Conservation (phyloP, 2,797 vertebrate genomes). For the Allobates femoralis region DNA sequence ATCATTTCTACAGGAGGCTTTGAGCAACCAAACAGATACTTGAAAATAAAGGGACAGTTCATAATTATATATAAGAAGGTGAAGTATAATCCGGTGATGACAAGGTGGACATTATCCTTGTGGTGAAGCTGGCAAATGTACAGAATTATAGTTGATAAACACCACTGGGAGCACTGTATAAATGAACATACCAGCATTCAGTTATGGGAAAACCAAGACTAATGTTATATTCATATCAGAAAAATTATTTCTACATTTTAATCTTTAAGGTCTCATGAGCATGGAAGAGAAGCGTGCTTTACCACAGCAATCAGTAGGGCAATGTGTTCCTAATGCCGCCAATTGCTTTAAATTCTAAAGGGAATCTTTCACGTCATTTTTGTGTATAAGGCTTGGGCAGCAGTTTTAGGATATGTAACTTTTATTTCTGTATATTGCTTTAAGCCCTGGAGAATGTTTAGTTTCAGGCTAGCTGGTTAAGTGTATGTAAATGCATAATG, state of each 20-base stretch:
- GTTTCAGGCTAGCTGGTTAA: too few species aligned
- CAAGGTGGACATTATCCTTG: constrained; percentile 38
- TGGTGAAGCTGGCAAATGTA: constrained; percentile 9
- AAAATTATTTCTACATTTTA: not conserved
- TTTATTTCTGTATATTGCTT: too few species aligned
- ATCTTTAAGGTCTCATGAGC: not conserved
- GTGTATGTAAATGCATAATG: too few species aligned
- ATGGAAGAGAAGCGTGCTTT: not conserved
- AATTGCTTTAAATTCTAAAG: not conserved
- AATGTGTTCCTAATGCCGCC: not conserved
- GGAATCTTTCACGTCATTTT: too few species aligned
- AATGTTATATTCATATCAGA: not conserved
- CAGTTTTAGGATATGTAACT: too few species aligned
- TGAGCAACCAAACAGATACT: constrained; percentile 41
- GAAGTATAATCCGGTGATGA: constrained; percentile 8
- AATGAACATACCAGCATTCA: not conserved
- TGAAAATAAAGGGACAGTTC: constrained; percentile 24
- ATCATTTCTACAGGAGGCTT: not conserved
- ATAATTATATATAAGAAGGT: constrained; percentile 32
- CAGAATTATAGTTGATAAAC: not conserved
- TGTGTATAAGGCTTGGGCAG: too few species aligned
- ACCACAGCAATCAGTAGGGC: not conserved
- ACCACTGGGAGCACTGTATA: not conserved
- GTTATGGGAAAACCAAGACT: not conserved
- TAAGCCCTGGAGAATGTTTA: too few species aligned